Conservation (phyloP, 2,113 vertebrate genomes). For the Carassius gibelio region DNA sequence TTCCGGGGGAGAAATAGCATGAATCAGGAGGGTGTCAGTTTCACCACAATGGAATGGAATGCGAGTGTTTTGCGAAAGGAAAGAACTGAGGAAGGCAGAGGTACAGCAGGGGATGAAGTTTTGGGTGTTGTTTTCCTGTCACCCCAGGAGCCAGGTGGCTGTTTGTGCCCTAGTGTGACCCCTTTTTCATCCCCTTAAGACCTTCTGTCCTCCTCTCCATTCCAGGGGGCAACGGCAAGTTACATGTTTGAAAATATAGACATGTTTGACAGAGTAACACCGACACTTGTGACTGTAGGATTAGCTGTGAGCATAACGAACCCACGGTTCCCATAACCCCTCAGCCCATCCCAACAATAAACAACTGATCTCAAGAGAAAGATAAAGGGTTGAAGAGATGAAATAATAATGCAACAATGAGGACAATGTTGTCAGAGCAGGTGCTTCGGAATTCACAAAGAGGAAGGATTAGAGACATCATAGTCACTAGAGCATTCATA, state of each 20-base stretch:
- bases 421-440: conserved; percentile 19
- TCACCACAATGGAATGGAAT: conserved; percentile 65
- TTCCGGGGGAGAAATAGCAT: neutral
- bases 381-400: neutral
- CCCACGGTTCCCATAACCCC: neutral
- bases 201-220: neutral
- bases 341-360: neutral
- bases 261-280: neutral
- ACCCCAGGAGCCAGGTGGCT: conserved; percentile 63
- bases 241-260: neutral
- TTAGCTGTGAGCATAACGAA: neutral
- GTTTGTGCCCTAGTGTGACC: conserved; percentile 50
- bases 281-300: neutral
- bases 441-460: conserved; percentile 11
- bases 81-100: conserved; percentile 47
- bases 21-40: conserved; percentile 41
- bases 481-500: neutral
- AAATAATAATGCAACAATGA: conserved; percentile 5
- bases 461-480: neutral
- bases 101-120: conserved; percentile 21
- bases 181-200: conserved; percentile 13
- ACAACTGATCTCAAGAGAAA: neutral
- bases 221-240: conserved; percentile 4
- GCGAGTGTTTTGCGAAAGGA: conserved; percentile 63
- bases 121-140: conserved; percentile 55